A percentile compares a stretch with the other conserved stretches of the same genome.
Evolutionary conservation across 2,888 invertebrate species (phyloP).

Genomic region (Dryobotodes eremita): DNA sequence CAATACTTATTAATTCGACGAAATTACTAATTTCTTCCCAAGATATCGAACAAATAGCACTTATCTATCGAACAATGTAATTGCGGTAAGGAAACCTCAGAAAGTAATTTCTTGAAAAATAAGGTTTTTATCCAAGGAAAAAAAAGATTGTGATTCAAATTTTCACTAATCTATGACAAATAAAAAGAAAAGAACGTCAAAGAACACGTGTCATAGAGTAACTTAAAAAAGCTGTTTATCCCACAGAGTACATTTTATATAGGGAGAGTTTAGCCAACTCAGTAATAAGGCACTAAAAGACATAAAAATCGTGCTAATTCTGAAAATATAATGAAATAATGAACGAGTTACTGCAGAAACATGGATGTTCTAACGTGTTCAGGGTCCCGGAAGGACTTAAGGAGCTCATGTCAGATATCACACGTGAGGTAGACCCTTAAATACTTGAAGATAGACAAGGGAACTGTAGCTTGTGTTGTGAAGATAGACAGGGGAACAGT

Average conservation of each 20-base stretch:
- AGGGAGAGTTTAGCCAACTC: too few species aligned
- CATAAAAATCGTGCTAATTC: not conserved
- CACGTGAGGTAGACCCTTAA: slow-evolving; percentile 91
- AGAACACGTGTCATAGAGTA: not conserved
- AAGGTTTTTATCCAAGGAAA: not conserved
- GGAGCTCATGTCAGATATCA: slow-evolving; percentile 94
- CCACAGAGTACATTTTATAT: too few species aligned
- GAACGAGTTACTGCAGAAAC: slow-evolving; percentile 86
- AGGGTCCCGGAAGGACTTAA: slow-evolving; percentile 93
- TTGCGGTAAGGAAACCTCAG: not conserved
- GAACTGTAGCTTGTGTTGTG: not conserved
- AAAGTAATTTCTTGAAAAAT: not conserved
- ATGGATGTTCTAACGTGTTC: slow-evolving; percentile 86
- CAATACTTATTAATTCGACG: too few species aligned
- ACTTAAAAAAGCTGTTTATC: too few species aligned
- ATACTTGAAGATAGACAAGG: not conserved
- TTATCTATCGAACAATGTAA: too few species aligned
- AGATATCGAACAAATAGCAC: too few species aligned
- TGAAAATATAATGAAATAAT: slow-evolving; percentile 75
- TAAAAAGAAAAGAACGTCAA: slow-evolving; percentile 15
- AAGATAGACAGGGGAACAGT: not conserved
- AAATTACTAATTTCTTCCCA: too few species aligned
- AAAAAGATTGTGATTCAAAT: too few species aligned
- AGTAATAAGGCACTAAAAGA: not conserved
- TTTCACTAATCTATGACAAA: not conserved